Conservation (phyloP, 2,888 invertebrate genomes). For the Piscicola geometra region DNA sequence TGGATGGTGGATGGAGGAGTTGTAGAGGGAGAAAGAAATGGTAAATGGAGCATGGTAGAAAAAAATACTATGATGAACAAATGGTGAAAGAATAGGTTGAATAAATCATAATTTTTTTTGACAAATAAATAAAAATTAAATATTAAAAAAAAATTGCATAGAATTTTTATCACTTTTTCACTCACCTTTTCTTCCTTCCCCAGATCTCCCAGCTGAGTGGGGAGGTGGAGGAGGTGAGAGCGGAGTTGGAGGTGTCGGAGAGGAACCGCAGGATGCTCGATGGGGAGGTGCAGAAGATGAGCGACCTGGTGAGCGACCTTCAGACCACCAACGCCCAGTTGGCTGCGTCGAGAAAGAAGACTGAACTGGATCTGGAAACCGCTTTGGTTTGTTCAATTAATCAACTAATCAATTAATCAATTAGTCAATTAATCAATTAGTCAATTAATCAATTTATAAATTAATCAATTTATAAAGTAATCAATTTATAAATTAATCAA, state of each 20-base stretch:
- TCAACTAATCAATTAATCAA: too few species aligned
- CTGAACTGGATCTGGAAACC: conserved; percentile 95
- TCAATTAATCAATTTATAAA: too few species aligned
- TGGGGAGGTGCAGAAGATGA: conserved; percentile 91
- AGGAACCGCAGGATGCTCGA: conserved; percentile 96
- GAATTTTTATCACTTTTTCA: neutral
- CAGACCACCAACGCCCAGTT: conserved; percentile 87
- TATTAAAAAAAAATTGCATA: conserved; percentile 61
- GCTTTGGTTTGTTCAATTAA: too few species aligned
- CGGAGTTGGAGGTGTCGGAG: conserved; percentile 85
- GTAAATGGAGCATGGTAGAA: too few species aligned
- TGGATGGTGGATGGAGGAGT: conserved; percentile 89
- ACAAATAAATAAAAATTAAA: too few species aligned
- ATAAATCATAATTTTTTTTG: too few species aligned
- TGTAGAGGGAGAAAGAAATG: too few species aligned
- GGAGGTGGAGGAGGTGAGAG: conserved; percentile 95
- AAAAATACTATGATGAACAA: too few species aligned
- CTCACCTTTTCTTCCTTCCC: neutral
- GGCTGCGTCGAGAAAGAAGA: conserved; percentile 96
- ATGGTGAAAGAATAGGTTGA: too few species aligned
- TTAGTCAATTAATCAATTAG: too few species aligned
- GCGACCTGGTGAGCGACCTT: conserved; percentile 95
- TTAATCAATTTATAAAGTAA: too few species aligned
- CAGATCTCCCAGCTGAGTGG: conserved; percentile 76
- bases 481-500: too few species aligned